Percentiles rank a stretch among this genome's conserved stretches.
phyloP scores from a whole-genome alignment of 2,113 vertebrate genomes.

The Apus apus region DNA sequence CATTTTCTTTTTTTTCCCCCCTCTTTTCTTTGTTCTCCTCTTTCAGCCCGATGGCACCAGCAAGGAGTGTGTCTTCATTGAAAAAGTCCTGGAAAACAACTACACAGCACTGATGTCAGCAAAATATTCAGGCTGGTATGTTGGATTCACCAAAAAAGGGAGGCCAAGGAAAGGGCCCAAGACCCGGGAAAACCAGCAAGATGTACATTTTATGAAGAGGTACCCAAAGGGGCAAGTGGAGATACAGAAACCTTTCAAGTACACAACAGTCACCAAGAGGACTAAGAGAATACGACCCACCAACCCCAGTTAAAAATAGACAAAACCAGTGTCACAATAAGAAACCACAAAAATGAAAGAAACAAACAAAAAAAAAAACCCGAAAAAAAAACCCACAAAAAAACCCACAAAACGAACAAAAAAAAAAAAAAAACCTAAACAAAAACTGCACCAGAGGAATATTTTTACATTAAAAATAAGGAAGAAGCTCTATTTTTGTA shows the following conservation, averaged over 20 bases:
- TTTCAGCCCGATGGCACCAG: constrained; percentile 82
- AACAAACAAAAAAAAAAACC: constrained; percentile 73
- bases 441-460: constrained; percentile 83
- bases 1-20: background rate
- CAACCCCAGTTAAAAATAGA: constrained; percentile 77
- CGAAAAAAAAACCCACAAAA: no score
- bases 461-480: constrained; percentile 88
- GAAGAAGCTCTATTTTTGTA: constrained; percentile 89
- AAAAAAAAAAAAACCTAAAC: constrained; percentile 70
- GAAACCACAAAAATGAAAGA: constrained; percentile 72
- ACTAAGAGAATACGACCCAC: constrained; percentile 84
- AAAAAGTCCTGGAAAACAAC: constrained; percentile 89
- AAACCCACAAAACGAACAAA: constrained; percentile 43
- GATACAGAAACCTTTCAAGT: constrained; percentile 86
- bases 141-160: constrained; percentile 90
- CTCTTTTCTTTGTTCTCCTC: background rate
- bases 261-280: constrained; percentile 88
- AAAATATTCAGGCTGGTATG: constrained; percentile 86
- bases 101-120: constrained; percentile 89
- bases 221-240: constrained; percentile 86
- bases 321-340: constrained; percentile 44
- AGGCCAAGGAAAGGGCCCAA: constrained; percentile 85
- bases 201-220: constrained; percentile 91
- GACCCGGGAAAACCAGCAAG: constrained; percentile 87
- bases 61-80: constrained; percentile 88